A percentile compares a stretch with the other conserved stretches of the same genome.
Conservation (phyloP, 2,888 invertebrate genomes). For the Dynastes grantii region DNA sequence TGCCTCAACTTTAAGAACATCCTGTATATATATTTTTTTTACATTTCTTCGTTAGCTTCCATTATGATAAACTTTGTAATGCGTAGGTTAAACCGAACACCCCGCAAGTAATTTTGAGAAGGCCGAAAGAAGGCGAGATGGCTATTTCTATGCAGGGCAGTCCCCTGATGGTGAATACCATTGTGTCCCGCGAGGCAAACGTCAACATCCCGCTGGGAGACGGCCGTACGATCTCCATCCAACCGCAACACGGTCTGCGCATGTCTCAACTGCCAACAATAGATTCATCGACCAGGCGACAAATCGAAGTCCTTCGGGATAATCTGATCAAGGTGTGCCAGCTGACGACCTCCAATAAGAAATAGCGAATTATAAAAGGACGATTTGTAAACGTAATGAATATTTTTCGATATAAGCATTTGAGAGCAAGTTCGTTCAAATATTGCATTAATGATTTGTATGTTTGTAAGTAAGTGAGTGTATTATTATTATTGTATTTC, state of each 20-base stretch:
- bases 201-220: slow-evolving; percentile 79
- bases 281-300: slow-evolving; percentile 69
- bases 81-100: slow-evolving; percentile 73
- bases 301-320: slow-evolving; percentile 72
- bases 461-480: no score
- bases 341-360: background rate
- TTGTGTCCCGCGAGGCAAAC: slow-evolving; percentile 74
- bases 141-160: slow-evolving; percentile 80
- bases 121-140: slow-evolving; percentile 78
- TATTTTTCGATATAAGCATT: no score
- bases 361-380: no score
- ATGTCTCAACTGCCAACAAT: slow-evolving; percentile 69
- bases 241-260: slow-evolving; percentile 73
- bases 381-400: no score
- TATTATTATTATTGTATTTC: no score
- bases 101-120: slow-evolving; percentile 76
- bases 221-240: slow-evolving; percentile 77
- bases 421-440: no score
- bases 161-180: slow-evolving; percentile 75
- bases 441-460: no score
- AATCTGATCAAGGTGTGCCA: slow-evolving; percentile 67
- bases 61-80: slow-evolving; percentile 12
- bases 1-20: no score
- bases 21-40: no score
- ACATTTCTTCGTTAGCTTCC: no score